Evolutionary conservation across 2,797 vertebrate genomes (phyloP).

Genomic region (Hypotaenidia okinawae): DNA sequence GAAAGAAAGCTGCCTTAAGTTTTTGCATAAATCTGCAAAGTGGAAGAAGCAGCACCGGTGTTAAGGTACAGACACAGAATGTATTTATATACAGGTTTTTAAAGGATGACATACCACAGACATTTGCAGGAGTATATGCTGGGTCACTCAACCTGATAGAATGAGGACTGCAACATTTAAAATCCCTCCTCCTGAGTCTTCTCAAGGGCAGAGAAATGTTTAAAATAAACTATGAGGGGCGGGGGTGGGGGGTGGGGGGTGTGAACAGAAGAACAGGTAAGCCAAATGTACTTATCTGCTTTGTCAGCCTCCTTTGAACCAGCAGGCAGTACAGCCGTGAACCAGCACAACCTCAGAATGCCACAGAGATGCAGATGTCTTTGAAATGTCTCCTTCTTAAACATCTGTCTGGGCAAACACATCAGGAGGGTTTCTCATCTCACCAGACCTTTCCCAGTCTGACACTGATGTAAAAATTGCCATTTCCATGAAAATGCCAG

Average conservation of each 20-base stretch:
- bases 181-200: background rate
- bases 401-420: constrained; percentile 4
- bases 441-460: background rate
- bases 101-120: background rate
- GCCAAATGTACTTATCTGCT: background rate
- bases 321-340: constrained; percentile 23
- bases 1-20: background rate
- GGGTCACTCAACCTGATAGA: background rate
- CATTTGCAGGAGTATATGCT: background rate
- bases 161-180: background rate
- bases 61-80: background rate
- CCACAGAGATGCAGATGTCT: background rate
- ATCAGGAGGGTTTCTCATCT: constrained; percentile 10
- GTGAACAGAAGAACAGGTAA: background rate
- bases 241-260: background rate
- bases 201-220: background rate
- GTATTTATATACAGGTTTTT: background rate
- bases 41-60: background rate
- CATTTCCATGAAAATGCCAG: constrained; percentile 63
- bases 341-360: constrained; percentile 16
- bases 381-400: constrained; percentile 45
- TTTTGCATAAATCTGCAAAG: background rate
- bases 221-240: background rate
- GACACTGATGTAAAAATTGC: constrained; percentile 43
- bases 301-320: background rate